Conservation (phyloP, 2,797 vertebrate genomes). For the Tokudaia tokunoshimensis region DNA sequence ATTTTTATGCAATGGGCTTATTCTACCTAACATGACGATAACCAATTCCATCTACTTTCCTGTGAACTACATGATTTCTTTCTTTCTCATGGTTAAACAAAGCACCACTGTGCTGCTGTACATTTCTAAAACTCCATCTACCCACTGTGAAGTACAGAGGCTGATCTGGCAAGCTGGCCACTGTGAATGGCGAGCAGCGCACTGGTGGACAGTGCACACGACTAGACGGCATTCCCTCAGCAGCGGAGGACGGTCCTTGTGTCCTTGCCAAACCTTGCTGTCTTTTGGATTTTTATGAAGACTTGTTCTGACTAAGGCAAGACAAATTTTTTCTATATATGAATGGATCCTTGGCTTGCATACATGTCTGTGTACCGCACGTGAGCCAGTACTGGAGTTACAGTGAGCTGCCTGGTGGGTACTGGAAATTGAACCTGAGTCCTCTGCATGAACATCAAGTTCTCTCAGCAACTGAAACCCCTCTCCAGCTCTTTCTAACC, state of each 20-base stretch:
- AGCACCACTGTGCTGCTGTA: background rate
- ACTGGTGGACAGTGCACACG: no score
- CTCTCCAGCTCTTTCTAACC: background rate
- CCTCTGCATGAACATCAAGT: background rate
- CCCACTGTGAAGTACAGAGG: background rate
- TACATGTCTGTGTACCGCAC: no score
- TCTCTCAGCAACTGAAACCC: no score
- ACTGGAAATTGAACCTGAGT: background rate
- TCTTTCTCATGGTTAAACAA: background rate
- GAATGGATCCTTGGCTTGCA: no score
- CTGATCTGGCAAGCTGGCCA: background rate
- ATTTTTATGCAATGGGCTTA: background rate
- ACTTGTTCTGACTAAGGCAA: background rate
- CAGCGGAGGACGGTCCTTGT: no score
- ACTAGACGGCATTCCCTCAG: background rate
- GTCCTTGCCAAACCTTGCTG: background rate
- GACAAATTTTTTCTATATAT: background rate
- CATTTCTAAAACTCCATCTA: background rate
- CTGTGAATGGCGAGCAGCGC: background rate
- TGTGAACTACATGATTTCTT: background rate
- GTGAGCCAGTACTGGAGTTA: background rate
- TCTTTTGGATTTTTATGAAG: background rate
- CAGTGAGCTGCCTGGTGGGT: background rate
- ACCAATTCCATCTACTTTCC: background rate
- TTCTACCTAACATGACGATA: background rate